Evolutionary conservation across 2,888 invertebrate genomes (phyloP).

Genomic region (Lycaena phlaeas): DNA sequence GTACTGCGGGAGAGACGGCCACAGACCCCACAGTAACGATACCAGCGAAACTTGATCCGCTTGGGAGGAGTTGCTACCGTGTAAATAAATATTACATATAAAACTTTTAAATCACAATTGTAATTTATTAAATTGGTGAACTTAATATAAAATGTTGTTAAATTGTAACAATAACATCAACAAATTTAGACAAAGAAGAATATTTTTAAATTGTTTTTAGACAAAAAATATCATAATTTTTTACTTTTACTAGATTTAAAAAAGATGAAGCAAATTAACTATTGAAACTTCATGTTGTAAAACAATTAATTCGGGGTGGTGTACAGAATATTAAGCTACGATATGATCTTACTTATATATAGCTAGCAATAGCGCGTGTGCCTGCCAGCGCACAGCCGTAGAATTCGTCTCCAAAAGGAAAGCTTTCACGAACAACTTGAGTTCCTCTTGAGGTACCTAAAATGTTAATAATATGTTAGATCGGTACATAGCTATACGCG

Average conservation of each 20-base stretch:
- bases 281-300: too few species aligned
- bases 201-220: too few species aligned
- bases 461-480: constrained; percentile 9
- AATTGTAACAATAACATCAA: too few species aligned
- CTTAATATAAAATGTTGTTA: too few species aligned
- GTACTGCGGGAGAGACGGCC: constrained; percentile 91
- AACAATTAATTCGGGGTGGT: too few species aligned
- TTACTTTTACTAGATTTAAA: too few species aligned
- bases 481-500: neutral
- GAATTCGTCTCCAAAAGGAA: constrained; percentile 95
- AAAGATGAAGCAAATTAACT: too few species aligned
- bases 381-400: constrained; percentile 95
- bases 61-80: constrained; percentile 80
- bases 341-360: constrained; percentile 85
- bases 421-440: constrained; percentile 86
- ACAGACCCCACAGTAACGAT: constrained; percentile 90
- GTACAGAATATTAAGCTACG: too few species aligned
- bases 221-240: too few species aligned
- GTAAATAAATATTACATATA: neutral
- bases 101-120: too few species aligned
- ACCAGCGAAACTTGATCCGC: constrained; percentile 85
- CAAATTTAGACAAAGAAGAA: too few species aligned
- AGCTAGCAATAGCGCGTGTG: constrained; percentile 88
- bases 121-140: too few species aligned
- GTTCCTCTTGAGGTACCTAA: constrained; percentile 73